These are phyloP conservation scores for Alethe diademata DNA, from an alignment of 2,113 vertebrate species.

Conservation along the genomic window DNA sequence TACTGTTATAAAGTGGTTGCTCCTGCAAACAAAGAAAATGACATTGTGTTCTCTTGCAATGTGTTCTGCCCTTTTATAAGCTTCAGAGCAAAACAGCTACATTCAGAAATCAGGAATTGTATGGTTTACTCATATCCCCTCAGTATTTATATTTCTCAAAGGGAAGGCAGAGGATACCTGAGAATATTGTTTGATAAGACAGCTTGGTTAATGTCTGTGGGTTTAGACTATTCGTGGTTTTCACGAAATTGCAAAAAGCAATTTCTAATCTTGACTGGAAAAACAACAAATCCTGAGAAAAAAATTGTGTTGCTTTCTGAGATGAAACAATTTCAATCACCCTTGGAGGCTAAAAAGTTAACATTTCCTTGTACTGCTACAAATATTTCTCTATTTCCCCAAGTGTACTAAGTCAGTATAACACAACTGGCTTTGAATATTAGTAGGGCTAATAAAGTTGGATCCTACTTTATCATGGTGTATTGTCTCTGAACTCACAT, in stretches of 20 bases:
- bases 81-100: not conserved
- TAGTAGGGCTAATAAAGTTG: not conserved
- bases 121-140: not conserved
- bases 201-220: not conserved
- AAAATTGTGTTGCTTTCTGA: constrained; percentile 4
- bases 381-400: not conserved
- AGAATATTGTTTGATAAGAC: not conserved
- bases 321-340: not conserved
- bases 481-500: not conserved
- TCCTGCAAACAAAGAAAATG: not conserved
- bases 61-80: not conserved
- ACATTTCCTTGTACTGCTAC: not conserved
- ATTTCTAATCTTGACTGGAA: not conserved
- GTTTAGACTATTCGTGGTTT: not conserved
- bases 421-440: not conserved
- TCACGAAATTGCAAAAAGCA: not conserved
- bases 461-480: not conserved
- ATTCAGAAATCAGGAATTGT: not conserved
- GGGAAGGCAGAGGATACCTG: not conserved
- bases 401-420: not conserved
- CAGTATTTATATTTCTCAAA: not conserved
- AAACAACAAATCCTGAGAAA: constrained; percentile 12
- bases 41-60: not conserved
- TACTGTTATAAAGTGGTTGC: not conserved
- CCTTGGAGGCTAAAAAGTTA: not conserved